phyloP scores from a whole-genome alignment of 2,797 vertebrate species.

The Peromyscus aztecus region DNA sequence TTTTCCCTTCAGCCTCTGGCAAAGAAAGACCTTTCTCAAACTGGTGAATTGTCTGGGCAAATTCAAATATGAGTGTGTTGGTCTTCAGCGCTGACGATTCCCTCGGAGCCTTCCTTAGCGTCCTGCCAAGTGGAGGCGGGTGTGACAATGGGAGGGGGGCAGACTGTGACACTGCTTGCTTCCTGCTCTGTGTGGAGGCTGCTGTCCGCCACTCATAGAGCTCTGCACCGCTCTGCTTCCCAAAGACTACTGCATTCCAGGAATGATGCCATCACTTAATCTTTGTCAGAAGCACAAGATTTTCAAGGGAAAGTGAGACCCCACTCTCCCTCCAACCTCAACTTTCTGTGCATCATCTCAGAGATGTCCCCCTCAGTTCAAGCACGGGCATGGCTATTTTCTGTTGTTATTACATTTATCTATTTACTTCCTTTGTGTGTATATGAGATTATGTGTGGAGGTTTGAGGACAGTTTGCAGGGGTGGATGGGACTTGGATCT shows the following conservation, averaged over 20 bases:
- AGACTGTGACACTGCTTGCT: neutral
- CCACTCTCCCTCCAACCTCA: neutral
- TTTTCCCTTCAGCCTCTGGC: constrained; percentile 35
- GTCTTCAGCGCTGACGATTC: constrained; percentile 53
- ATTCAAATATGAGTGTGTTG: constrained; percentile 60
- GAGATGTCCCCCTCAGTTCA: neutral
- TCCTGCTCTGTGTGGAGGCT: neutral
- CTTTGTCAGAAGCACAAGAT: constrained; percentile 2
- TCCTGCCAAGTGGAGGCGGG: constrained; percentile 18
- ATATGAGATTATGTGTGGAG: neutral
- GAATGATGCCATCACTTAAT: neutral
- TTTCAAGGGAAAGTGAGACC: neutral
- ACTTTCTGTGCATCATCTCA: neutral
- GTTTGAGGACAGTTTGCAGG: neutral
- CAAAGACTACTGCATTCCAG: neutral
- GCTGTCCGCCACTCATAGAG: neutral
- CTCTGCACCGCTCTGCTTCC: neutral
- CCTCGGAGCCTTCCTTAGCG: constrained; percentile 30
- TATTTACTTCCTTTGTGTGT: neutral
- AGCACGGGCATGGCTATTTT: neutral
- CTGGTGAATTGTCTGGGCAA: constrained; percentile 38
- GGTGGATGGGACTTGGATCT: neutral
- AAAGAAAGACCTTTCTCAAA: constrained; percentile 62
- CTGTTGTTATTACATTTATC: neutral
- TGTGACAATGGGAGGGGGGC: neutral